These are phyloP conservation scores for Plagodis pulveraria DNA, from an alignment of 2,888 invertebrate species.

Conservation along the genomic window DNA sequence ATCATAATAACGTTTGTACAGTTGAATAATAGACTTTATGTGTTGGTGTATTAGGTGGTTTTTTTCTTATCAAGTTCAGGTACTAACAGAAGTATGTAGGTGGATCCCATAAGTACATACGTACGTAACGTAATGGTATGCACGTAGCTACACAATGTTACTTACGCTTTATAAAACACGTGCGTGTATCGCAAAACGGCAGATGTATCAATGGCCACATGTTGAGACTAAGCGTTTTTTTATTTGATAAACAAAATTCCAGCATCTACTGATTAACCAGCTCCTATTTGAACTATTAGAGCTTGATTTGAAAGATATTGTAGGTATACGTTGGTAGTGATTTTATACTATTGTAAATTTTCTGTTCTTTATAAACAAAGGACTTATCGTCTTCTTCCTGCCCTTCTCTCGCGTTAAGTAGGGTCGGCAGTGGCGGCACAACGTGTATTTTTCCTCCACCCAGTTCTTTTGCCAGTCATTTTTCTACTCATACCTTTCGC, in stretches of 20 bases:
- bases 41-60: background rate
- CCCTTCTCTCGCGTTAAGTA: too few relatives aligned
- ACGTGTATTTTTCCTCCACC: too few relatives aligned
- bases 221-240: constrained; percentile 53
- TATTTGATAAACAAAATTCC: constrained; percentile 51
- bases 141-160: constrained; percentile 34
- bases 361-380: too few relatives aligned
- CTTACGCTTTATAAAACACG: constrained; percentile 44
- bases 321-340: too few relatives aligned
- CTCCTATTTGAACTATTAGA: background rate
- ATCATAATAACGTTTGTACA: constrained; percentile 14
- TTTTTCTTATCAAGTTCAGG: background rate
- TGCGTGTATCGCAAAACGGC: constrained; percentile 57
- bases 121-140: constrained; percentile 18
- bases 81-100: constrained; percentile 20
- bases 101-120: constrained; percentile 17
- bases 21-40: constrained; percentile 15
- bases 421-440: too few relatives aligned
- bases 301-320: too few relatives aligned
- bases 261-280: constrained; percentile 3
- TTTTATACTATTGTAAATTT: too few relatives aligned
- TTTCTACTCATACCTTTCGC: too few relatives aligned
- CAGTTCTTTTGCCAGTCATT: too few relatives aligned
- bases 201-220: constrained; percentile 64
- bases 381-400: too few relatives aligned